Evolutionary conservation across 2,888 invertebrate species (phyloP).

Genomic region (Dicyrtomina minuta): DNA sequence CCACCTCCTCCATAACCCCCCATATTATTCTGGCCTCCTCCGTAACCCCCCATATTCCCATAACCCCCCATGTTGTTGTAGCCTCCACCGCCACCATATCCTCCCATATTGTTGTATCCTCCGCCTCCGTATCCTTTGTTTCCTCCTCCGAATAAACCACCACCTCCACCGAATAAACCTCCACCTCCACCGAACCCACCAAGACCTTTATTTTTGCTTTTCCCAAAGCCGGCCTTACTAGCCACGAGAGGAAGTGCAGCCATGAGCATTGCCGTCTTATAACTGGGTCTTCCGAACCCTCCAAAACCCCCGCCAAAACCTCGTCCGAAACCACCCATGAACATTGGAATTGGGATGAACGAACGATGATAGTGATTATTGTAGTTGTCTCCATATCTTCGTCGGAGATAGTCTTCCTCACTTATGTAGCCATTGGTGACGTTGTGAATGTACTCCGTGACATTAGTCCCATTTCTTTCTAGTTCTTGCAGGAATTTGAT

Average conservation of each 20-base stretch:
- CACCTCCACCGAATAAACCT: neutral
- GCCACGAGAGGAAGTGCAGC: slow-evolving; percentile 47
- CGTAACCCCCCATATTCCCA: slow-evolving; percentile 16
- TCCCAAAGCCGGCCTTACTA: slow-evolving; percentile 35
- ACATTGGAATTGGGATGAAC: neutral
- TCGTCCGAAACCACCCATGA: slow-evolving; percentile 6
- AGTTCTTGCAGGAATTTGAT: slow-evolving; percentile 47
- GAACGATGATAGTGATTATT: slow-evolving; percentile 19
- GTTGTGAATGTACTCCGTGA: slow-evolving; percentile 42
- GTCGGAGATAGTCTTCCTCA: slow-evolving; percentile 33
- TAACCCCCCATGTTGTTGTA: neutral
- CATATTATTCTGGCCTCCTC: slow-evolving; percentile 2
- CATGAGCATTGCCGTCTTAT: slow-evolving; percentile 49
- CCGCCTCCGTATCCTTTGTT: neutral
- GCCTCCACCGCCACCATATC: slow-evolving; percentile 10
- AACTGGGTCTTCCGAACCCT: slow-evolving; percentile 38
- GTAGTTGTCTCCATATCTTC: slow-evolving; percentile 24
- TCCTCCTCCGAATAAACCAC: neutral
- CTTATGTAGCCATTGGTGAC: slow-evolving; percentile 32
- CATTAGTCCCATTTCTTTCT: slow-evolving; percentile 49
- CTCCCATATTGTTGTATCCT: neutral
- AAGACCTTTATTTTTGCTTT: slow-evolving; percentile 18
- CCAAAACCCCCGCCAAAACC: slow-evolving; percentile 24
- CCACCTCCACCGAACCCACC: slow-evolving; percentile 28
- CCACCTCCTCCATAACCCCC: slow-evolving; percentile 12